phyloP scores from a whole-genome alignment of 2,797 vertebrate species.

The Odontamblyopus rebecca region DNA sequence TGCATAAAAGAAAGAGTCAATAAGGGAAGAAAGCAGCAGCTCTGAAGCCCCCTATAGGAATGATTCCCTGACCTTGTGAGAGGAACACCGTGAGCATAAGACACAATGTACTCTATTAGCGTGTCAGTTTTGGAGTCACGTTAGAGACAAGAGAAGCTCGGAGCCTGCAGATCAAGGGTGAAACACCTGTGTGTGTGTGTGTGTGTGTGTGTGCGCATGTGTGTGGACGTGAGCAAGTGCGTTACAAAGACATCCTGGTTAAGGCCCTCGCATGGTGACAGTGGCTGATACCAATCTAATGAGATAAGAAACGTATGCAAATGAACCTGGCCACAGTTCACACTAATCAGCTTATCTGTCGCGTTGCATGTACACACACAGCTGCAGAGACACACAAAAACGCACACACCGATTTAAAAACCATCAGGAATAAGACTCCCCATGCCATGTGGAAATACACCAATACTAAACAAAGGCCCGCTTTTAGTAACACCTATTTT shows the following conservation, averaged over 20 bases:
- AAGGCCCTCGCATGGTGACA: conserved; percentile 72
- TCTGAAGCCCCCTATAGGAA: neutral
- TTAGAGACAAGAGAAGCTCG: conserved; percentile 58
- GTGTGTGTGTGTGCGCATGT: neutral
- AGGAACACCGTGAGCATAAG: conserved; percentile 52
- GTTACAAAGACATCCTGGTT: conserved; percentile 72
- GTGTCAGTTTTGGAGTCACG: conserved; percentile 50
- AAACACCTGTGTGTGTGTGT: conserved; percentile 30
- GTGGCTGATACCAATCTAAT: conserved; percentile 82
- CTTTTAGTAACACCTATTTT: conserved; percentile 10
- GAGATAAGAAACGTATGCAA: conserved; percentile 84
- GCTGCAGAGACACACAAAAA: conserved; percentile 25
- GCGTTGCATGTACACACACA: conserved; percentile 51
- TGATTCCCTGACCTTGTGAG: conserved; percentile 59
- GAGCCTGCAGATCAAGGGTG: conserved; percentile 56
- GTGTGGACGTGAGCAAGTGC: conserved; percentile 29
- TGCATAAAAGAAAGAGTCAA: conserved; percentile 23
- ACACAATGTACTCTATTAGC: conserved; percentile 50
- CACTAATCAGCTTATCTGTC: conserved; percentile 84
- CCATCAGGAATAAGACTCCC: conserved; percentile 55
- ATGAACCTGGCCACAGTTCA: conserved; percentile 81
- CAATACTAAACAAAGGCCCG: conserved; percentile 33
- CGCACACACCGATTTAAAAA: conserved; percentile 47
- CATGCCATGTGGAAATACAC: conserved; percentile 36
- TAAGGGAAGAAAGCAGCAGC: conserved; percentile 13